These are phyloP conservation scores for Chionodraco myersi DNA, from an alignment of 2,113 vertebrate genomes.

Conservation along the genomic window DNA sequence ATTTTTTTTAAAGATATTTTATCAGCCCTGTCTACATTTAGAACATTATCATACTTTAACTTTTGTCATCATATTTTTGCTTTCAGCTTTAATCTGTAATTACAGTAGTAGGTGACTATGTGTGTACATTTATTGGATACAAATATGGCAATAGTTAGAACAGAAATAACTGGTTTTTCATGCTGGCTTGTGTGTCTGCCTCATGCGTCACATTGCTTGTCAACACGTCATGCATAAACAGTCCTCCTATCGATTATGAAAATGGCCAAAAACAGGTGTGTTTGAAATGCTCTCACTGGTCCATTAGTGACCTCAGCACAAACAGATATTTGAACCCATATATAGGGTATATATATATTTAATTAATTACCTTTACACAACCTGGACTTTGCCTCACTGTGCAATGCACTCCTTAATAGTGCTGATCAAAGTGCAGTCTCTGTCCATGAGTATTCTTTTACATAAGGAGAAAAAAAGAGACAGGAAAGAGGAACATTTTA, in stretches of 20 bases:
- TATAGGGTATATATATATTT: constrained; percentile 13
- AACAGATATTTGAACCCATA: constrained; percentile 9
- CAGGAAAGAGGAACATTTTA: neutral
- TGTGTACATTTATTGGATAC: neutral
- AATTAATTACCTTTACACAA: constrained; percentile 71
- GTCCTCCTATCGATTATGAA: constrained; percentile 35
- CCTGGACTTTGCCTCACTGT: constrained; percentile 64
- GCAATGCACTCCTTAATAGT: constrained; percentile 54
- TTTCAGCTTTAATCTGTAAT: neutral
- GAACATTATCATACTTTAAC: neutral
- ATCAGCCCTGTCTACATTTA: neutral
- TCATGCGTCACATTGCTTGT: constrained; percentile 38
- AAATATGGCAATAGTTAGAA: neutral
- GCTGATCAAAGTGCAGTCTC: constrained; percentile 59
- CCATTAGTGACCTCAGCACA: constrained; percentile 39
- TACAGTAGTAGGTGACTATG: neutral
- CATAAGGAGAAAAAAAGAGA: neutral
- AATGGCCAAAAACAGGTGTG: constrained; percentile 21
- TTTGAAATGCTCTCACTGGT: neutral
- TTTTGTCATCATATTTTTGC: neutral
- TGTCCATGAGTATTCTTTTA: constrained; percentile 5
- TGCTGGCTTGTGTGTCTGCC: neutral
- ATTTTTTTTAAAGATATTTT: neutral
- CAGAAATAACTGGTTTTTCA: neutral
- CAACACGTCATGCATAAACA: constrained; percentile 35